Conservation (phyloP, 2,888 invertebrate genomes). For the Leptopterna dolabrata region DNA sequence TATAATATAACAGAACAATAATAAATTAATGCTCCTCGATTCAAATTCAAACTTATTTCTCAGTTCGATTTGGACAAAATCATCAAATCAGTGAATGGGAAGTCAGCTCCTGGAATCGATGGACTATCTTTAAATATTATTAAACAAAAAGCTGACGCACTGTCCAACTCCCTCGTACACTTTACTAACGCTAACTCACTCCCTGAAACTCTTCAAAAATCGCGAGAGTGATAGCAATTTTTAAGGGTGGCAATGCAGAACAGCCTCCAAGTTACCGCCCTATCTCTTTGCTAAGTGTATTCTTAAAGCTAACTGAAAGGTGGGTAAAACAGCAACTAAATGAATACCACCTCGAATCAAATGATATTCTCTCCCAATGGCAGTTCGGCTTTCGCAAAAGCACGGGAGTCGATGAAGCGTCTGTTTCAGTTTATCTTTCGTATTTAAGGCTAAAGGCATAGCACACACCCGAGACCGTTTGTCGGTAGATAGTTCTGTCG, state of each 20-base stretch:
- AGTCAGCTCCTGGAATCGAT: not conserved
- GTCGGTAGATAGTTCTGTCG: too few species aligned
- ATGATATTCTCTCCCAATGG: not conserved
- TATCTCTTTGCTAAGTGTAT: conserved; percentile 40
- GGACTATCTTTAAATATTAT: not conserved
- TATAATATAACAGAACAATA: too few species aligned
- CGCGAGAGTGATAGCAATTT: conserved; percentile 50
- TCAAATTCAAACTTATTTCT: not conserved
- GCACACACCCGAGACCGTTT: too few species aligned
- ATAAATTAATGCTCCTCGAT: too few species aligned
- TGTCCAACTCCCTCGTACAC: too few species aligned
- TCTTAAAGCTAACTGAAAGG: too few species aligned
- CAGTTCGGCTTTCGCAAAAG: not conserved
- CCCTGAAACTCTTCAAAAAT: conserved; percentile 51
- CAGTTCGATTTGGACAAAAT: not conserved
- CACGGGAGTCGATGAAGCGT: too few species aligned
- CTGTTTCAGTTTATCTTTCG: too few species aligned
- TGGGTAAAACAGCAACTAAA: too few species aligned
- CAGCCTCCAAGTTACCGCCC: conserved; percentile 51
- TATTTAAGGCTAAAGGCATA: too few species aligned
- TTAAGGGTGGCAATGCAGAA: conserved; percentile 29
- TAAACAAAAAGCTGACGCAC: not conserved
- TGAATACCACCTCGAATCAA: not conserved
- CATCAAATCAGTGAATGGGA: conserved; percentile 1
- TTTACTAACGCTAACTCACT: conserved; percentile 46